A percentile compares a stretch with the other conserved stretches of the same genome.
These are phyloP conservation scores for Garra rufa DNA, from an alignment of 2,113 vertebrate genomes.

Conservation along the genomic window DNA sequence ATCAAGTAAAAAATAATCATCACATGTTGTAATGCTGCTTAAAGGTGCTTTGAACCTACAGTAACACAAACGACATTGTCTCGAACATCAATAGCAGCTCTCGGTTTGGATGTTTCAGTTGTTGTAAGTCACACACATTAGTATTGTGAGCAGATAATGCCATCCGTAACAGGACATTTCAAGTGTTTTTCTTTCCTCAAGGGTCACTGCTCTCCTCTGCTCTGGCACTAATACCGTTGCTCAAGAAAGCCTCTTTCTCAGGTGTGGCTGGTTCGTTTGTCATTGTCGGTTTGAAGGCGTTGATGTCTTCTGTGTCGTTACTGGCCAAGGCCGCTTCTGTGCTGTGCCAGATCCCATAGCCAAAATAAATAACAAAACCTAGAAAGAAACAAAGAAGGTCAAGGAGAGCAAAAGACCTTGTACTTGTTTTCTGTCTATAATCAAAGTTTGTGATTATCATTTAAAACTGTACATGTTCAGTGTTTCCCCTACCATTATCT, in stretches of 20 bases:
- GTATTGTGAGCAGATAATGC: neutral
- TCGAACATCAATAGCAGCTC: neutral
- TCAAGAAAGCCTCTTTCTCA: constrained; percentile 68
- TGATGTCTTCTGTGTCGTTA: constrained; percentile 59
- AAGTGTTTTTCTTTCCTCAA: constrained; percentile 31
- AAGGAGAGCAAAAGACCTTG: neutral
- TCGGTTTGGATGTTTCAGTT: neutral
- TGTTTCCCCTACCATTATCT: too few relatives aligned
- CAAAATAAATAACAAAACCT: constrained; percentile 93
- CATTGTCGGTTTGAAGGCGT: constrained; percentile 63
- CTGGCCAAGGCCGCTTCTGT: constrained; percentile 76
- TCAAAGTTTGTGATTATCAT: neutral
- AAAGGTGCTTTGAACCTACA: constrained; percentile 10
- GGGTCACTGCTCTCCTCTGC: constrained; percentile 58
- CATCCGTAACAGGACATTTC: neutral
- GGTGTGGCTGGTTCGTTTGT: constrained; percentile 44
- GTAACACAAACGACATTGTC: neutral
- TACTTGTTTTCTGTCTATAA: too few relatives aligned
- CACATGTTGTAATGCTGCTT: constrained; percentile 18
- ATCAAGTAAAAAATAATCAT: neutral
- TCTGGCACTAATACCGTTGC: constrained; percentile 6
- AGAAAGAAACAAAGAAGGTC: neutral
- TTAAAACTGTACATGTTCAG: neutral
- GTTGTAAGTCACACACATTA: neutral
- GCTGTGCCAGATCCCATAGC: constrained; percentile 89